phyloP scores from a whole-genome alignment of 2,888 invertebrate genomes.

The Tetragonula carbonaria region DNA sequence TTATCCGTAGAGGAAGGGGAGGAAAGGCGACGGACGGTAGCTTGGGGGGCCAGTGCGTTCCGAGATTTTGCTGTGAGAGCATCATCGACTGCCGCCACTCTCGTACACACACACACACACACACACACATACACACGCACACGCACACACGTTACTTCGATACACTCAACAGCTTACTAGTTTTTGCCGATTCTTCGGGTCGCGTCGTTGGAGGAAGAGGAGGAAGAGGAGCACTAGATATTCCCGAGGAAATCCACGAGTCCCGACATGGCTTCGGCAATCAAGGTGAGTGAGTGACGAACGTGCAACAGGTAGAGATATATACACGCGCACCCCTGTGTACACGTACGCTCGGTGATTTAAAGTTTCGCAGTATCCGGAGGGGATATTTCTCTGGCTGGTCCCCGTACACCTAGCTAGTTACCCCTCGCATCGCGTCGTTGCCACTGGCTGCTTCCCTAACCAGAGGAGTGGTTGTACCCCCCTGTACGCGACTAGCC shows the following conservation, averaged over 20 bases:
- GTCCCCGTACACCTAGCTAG: neutral
- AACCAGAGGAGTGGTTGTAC: neutral
- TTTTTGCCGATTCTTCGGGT: neutral
- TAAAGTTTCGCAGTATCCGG: conserved; percentile 63
- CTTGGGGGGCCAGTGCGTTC: conserved; percentile 74
- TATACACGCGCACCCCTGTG: conserved; percentile 54
- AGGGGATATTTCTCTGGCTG: conserved; percentile 29
- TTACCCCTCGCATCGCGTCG: too few species aligned
- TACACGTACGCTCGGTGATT: conserved; percentile 56
- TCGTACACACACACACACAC: too few species aligned
- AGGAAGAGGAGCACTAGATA: neutral
- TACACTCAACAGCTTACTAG: too few species aligned
- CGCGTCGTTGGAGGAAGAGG: neutral
- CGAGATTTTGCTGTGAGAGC: conserved; percentile 77
- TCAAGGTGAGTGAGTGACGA: conserved; percentile 76
- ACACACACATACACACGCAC: too few species aligned
- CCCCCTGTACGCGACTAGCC: neutral
- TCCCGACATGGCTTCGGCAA: conserved; percentile 71
- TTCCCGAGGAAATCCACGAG: conserved; percentile 12
- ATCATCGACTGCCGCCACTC: conserved; percentile 7
- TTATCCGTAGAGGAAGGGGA: conserved; percentile 71
- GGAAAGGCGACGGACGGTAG: conserved; percentile 58
- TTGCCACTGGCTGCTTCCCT: conserved; percentile 3
- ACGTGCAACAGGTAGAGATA: conserved; percentile 72
- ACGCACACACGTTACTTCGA: neutral